Conservation (phyloP, 1,140 invertebrate genomes). For the Oedothorax gibbosus region DNA sequence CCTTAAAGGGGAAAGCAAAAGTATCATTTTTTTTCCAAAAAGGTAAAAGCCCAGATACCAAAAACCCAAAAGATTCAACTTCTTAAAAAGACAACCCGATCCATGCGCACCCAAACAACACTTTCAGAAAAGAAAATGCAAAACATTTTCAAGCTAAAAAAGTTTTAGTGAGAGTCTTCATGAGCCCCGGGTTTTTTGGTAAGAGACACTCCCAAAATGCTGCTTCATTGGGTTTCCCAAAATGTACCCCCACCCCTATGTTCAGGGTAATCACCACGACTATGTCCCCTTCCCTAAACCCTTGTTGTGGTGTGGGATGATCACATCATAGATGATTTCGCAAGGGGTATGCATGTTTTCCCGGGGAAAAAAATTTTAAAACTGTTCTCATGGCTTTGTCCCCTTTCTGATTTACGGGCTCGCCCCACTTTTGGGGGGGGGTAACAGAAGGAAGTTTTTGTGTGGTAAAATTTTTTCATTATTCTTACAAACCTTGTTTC, state of each 20-base stretch:
- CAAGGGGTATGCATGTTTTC: constrained; percentile 22
- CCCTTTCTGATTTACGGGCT: constrained; percentile 37
- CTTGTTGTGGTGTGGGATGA: constrained; percentile 46
- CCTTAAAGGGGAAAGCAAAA: not conserved
- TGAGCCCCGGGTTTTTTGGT: too few species aligned
- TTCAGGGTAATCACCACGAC: constrained; percentile 32
- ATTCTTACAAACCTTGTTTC: too few species aligned
- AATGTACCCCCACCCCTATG: constrained; percentile 27
- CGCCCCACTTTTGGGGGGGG: constrained; percentile 23
- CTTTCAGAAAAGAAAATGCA: too few species aligned
- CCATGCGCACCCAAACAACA: too few species aligned
- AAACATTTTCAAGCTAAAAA: too few species aligned
- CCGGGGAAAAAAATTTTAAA: constrained; percentile 9
- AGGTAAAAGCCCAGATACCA: not conserved
- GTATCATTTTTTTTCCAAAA: not conserved
- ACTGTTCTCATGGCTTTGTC: constrained; percentile 41
- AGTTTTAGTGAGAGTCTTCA: too few species aligned
- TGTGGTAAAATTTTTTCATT: not conserved
- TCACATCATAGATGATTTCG: constrained; percentile 59
- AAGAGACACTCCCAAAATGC: constrained; percentile 2
- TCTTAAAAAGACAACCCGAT: not conserved
- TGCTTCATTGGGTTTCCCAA: constrained; percentile 39
- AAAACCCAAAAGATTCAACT: not conserved
- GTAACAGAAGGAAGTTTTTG: constrained; percentile 41
- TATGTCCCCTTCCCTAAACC: constrained; percentile 47